Evolutionary conservation across 2,888 invertebrate species (phyloP).

Genomic region (Lapara coniferarum): DNA sequence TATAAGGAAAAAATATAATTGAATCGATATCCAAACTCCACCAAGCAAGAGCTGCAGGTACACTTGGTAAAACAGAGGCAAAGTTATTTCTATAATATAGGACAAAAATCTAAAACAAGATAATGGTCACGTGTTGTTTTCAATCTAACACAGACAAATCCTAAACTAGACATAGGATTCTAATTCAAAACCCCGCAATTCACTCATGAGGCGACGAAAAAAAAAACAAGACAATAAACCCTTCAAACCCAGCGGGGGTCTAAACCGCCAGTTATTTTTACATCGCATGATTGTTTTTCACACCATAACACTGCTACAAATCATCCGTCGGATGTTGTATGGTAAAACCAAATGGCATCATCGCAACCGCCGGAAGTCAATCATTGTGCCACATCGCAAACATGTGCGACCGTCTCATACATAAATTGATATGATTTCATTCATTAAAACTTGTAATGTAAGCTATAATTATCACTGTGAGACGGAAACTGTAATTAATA

Average conservation of each 20-base stretch:
- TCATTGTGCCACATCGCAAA: conserved; percentile 42
- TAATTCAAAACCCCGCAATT: no score
- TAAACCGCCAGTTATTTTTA: neutral
- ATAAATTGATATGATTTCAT: conserved; percentile 72
- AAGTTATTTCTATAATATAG: no score
- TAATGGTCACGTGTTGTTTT: no score
- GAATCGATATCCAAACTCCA: no score
- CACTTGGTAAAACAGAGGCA: no score
- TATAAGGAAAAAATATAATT: no score
- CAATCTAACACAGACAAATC: neutral
- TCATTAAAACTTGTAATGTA: conserved; percentile 52
- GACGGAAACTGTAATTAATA: conserved; percentile 3
- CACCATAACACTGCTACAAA: conserved; percentile 28
- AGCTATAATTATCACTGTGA: conserved; percentile 35
- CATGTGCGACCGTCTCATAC: conserved; percentile 62
- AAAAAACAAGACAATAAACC: neutral
- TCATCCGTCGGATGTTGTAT: conserved; percentile 36
- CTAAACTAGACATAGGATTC: no score
- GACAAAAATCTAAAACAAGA: no score
- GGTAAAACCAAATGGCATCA: conserved; percentile 37
- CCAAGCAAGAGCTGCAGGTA: no score
- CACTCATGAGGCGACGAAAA: no score
- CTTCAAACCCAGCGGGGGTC: conserved; percentile 8
- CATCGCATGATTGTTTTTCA: conserved; percentile 16
- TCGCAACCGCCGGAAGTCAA: conserved; percentile 46